Percentiles rank a stretch among this genome's conserved stretches.
These are phyloP conservation scores for Eurytoma californica DNA, from an alignment of 2,888 invertebrate genomes.

Conservation along the genomic window DNA sequence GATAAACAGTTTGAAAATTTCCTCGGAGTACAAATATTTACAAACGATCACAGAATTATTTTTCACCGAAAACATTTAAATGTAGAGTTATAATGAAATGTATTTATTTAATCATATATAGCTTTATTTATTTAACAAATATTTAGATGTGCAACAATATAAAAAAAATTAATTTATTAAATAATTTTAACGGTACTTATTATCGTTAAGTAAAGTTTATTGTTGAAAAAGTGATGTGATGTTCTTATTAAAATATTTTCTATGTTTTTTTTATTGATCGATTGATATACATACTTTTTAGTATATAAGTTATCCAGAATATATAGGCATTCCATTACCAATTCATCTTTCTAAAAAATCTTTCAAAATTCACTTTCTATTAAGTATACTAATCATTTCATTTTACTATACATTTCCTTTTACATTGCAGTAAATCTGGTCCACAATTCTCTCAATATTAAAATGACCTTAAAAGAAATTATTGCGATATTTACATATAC, in stretches of 20 bases:
- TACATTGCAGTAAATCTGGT: not conserved
- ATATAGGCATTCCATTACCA: not conserved
- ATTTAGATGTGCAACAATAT: too few species aligned
- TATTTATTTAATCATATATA: not conserved
- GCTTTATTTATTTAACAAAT: not conserved
- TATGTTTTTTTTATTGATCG: conserved; percentile 3
- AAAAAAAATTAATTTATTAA: too few species aligned
- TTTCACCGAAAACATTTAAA: conserved; percentile 24
- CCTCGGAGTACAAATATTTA: conserved; percentile 28
- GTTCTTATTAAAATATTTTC: conserved; percentile 39
- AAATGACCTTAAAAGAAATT: not conserved
- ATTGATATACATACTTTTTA: conserved; percentile 16
- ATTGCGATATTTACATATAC: conserved; percentile 35
- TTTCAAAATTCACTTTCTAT: not conserved
- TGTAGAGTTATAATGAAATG: conserved; percentile 11
- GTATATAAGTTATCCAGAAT: not conserved
- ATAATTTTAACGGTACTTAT: too few species aligned
- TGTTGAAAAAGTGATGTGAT: conserved; percentile 5
- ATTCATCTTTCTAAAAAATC: conserved; percentile 2
- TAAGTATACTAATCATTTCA: not conserved
- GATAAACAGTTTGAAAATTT: conserved; percentile 10
- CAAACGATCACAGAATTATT: conserved; percentile 49
- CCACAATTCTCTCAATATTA: not conserved
- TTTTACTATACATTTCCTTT: not conserved
- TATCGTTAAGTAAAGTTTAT: not conserved